Base-by-base conservation (phyloP, 2,888 invertebrate species). In the Pseudococcus jackbeardsleyi region DNA sequence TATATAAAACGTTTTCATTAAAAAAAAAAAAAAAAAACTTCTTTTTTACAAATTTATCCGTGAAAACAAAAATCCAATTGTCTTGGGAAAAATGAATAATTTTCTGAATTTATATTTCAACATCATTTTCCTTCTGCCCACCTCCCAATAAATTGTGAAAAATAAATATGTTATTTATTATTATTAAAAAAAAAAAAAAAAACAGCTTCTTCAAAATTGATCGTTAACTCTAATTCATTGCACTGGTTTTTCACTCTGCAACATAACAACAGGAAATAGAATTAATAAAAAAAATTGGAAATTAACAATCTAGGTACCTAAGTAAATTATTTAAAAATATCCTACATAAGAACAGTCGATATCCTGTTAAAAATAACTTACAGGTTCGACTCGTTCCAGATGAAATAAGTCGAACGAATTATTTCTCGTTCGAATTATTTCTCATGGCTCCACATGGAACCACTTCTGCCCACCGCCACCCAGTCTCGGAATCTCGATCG, bases 381-480 rank as follows among this genome's bases (percentile, higher is more conserved):
- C 54, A 15, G 33, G 26, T 33, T 39, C 72, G 33, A 72, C 17
- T 72, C 33, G 33, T 26, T 15, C 26, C 26, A 42, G 15, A 39
- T 19, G 46, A 48, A 85, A 54, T 54, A 85, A 59, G 54, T 12
- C 85, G 17, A 59, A 85, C 42, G 48, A 59, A 4, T 59, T 8
- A 22, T 26, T 15, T 85, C 33, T 54, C 39, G 85, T 85, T 59
- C 54, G 42, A 59, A 82, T 82, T 82, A 82, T 46, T 82, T 82
- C 42, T 17, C 39, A 88, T 72, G 77, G 85, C 50, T 88, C 85
- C 77, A 85, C 72, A 54, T 72, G 77, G 85, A 88, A 85, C 88
- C 85, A 26, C 9, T 11, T 48, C 15, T 68, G 64, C 88, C 88
- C 88, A 85, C 88, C 88, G 88, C 88, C 88, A 88, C 88, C 88